Evolutionary conservation across 2,113 vertebrate species (phyloP), one percentile per base, ranked within the genome.

Genomic region (Sinocyclocheilus rhinocerous): DNA sequence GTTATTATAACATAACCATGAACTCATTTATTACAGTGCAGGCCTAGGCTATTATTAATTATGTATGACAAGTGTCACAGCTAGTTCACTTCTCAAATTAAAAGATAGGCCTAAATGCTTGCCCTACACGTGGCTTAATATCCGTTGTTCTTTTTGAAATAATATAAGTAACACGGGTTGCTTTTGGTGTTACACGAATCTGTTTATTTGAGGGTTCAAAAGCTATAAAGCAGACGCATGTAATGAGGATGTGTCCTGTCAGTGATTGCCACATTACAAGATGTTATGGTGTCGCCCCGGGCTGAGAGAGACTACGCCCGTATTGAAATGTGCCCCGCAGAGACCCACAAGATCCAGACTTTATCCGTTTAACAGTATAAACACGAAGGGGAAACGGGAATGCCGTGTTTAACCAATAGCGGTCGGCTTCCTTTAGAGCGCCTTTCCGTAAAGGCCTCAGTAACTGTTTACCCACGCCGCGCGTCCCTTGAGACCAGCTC

Each of bases 241-340:
- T 92, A 93, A 92, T 92, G 89, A 93, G 89, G 87, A 92, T 92
- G 88, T 78, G 65, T 75, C 92, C 90, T 93, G 92, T 93, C 94
- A 93, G 91, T 90, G 90, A 92, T 92, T 93, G 92, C 89, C 88
- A 89, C 90, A 85, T 93, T 93, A 92, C 92, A 93, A 93, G 93
- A 93, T 93, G 91, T 90, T 92, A 91, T 91, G 48, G 89, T 91
- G 90, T 90, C 85, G 85, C 90, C 92, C 85, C 18, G 88, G 86
- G 89, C 88, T 88, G 80, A 79, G 81, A n/a, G 80, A 79, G 81
- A n/a, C 42, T 42, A 84, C 82, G 78, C 52, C 55, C 50, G 29
- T 48, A 45, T 39, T 76, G 76, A 88, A 85, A 79, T 78, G 36
- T 22, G 63, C 76, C 79, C 65, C 26, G 77, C 36, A 33, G 84